These are phyloP conservation scores for Chelon auratus DNA, from an alignment of 2,797 vertebrate genomes.

Conservation along the genomic window DNA sequence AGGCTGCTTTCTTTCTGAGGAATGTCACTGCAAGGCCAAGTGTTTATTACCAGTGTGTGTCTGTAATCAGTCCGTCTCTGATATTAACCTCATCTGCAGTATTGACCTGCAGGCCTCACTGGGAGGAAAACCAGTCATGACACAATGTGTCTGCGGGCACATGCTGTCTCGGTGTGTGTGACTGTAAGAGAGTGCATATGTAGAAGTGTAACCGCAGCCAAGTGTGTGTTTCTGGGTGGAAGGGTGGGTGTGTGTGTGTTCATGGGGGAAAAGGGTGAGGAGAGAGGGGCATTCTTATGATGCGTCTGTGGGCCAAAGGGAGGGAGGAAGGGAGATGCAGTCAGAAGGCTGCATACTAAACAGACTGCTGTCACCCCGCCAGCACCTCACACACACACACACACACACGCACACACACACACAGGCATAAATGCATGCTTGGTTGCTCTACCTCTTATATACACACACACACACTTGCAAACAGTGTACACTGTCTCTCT, in stretches of 20 bases:
- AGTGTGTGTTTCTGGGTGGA: conserved; percentile 12
- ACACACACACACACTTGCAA: conserved; percentile 18
- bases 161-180: conserved; percentile 30
- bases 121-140: conserved; percentile 47
- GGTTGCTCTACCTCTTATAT: no score
- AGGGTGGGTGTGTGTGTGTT: conserved; percentile 21
- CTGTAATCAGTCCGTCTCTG: conserved; percentile 24
- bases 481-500: conserved; percentile 7
- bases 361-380: conserved; percentile 82
- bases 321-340: conserved; percentile 75
- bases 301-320: conserved; percentile 75
- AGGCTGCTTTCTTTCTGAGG: conserved; percentile 39
- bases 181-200: conserved; percentile 31
- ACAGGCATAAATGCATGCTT: conserved; percentile 60
- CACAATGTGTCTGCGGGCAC: conserved; percentile 48
- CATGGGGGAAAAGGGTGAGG: conserved; percentile 3
- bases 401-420: conserved; percentile 59
- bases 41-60: conserved; percentile 9
- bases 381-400: conserved; percentile 54
- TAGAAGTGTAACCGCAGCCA: conserved; percentile 12
- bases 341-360: conserved; percentile 86
- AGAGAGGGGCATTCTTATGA: conserved; percentile 77
- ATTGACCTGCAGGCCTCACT: conserved; percentile 46
- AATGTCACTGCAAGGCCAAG: conserved; percentile 20
- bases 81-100: conserved; percentile 41